Percentiles rank a stretch among this genome's conserved stretches.
Conservation (phyloP, 2,888 invertebrate genomes). For the Idaea straminata region DNA sequence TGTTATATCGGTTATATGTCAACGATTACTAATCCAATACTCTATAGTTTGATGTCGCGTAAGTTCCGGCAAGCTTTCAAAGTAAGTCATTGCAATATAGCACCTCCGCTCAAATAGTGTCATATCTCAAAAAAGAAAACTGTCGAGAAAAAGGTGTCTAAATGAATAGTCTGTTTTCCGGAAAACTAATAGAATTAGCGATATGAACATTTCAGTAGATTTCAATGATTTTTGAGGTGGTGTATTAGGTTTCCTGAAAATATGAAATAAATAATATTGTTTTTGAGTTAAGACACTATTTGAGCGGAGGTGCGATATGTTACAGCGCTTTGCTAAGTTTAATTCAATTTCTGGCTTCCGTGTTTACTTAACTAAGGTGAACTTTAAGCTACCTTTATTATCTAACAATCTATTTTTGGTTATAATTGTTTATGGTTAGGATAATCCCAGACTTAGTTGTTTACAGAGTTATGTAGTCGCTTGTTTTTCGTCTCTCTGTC, state of each 20-base stretch:
- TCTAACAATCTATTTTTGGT: background rate
- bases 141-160: too few species aligned
- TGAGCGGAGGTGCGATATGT: too few species aligned
- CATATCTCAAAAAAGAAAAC: too few species aligned
- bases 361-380: background rate
- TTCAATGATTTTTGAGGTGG: too few species aligned
- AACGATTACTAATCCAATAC: constrained; percentile 65
- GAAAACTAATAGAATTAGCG: too few species aligned
- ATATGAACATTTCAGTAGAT: too few species aligned
- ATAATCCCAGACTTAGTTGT: background rate
- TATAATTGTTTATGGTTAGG: background rate
- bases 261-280: too few species aligned
- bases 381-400: background rate
- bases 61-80: constrained; percentile 68
- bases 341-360: background rate
- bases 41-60: constrained; percentile 69
- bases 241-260: too few species aligned
- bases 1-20: constrained; percentile 64
- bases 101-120: too few species aligned
- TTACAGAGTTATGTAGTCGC: too few species aligned
- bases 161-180: too few species aligned
- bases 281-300: too few species aligned
- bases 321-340: background rate
- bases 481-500: background rate
- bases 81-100: constrained; percentile 55